Evolutionary conservation across 2,888 invertebrate genomes (phyloP), one percentile per base, ranked within the genome.

Genomic region (Acleris sparsana): DNA sequence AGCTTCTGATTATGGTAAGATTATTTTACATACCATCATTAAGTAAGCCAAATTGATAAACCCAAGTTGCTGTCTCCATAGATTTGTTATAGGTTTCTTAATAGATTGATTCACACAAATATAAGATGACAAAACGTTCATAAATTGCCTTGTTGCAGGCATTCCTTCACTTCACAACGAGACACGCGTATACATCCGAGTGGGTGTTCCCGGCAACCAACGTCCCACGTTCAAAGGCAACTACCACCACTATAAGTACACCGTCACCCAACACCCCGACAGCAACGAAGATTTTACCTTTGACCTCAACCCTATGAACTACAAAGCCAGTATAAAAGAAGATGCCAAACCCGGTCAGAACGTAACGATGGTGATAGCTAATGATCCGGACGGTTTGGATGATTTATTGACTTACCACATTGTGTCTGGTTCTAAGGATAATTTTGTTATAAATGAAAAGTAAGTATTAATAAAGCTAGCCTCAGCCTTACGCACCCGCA

Each of bases 151-250:
- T 39, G 25, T 52, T 53, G 75, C 77, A 95, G 95, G 95, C 9
- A 83, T 76, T 43, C 96, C 96, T 13, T 93, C 95, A 0, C 82
- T 96, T 0, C 90, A 93, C 58, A 94, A 95, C 48, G 95, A 95
- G 69, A 94, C 95, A 0, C 92, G 94, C 44, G 93, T 96, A 0
- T 92, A 94, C 11, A 93, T 97, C 17, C 93, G 96, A n/a, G 96
- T 97, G 0, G 96, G 96, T 0, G 96, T 96, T 4, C 95, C 96
- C 0, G 96, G 96, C 1, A 96, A 96, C 75, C 96, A 96, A 74
- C 90, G 96, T n/a, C 97, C 96, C 0, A 94, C 95, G n/a, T 96
- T 96, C 75, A 94, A 95, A 73, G 96, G 96, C 1, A 95, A 95
- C 74, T 95, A 94, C 72, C 95, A 95, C 60, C 93, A 93, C 69